Percentiles rank a stretch among this genome's conserved stretches.
Evolutionary conservation across 2,888 invertebrate genomes (phyloP).

Genomic region (Epinotia nisella): DNA sequence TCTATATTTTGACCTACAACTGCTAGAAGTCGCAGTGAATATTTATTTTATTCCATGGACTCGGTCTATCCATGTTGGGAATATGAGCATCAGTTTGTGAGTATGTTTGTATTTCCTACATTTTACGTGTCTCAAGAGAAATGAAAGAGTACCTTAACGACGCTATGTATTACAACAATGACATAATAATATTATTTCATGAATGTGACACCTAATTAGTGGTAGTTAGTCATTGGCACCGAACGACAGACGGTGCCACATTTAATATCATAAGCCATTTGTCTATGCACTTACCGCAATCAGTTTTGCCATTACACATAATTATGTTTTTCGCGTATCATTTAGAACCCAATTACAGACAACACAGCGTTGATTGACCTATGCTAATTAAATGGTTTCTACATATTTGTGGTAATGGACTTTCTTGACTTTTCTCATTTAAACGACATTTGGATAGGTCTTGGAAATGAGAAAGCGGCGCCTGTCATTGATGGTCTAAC

Average conservation of each 20-base stretch:
- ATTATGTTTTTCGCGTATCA: background rate
- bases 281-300: conserved; percentile 4
- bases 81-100: too few species aligned
- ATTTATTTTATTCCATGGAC: too few species aligned
- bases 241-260: conserved; percentile 18
- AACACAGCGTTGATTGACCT: background rate
- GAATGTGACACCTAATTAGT: conserved; percentile 25
- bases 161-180: background rate
- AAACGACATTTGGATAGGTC: conserved; percentile 12
- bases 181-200: conserved; percentile 25
- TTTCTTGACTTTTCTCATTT: conserved; percentile 17
- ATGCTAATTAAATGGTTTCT: background rate
- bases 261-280: conserved; percentile 31
- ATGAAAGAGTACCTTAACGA: background rate
- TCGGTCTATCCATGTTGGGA: too few species aligned
- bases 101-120: background rate
- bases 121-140: background rate
- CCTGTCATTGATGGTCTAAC: conserved; percentile 9
- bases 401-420: background rate
- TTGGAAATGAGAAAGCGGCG: conserved; percentile 20
- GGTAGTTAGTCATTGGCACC: conserved; percentile 26
- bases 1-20: too few species aligned
- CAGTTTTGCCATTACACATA: background rate
- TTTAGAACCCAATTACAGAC: background rate
- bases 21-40: too few species aligned